Evolutionary conservation across 2,113 vertebrate species (phyloP), one percentile per base, ranked within the genome.

Genomic region (Rhynchopsitta pachyrhyncha): DNA sequence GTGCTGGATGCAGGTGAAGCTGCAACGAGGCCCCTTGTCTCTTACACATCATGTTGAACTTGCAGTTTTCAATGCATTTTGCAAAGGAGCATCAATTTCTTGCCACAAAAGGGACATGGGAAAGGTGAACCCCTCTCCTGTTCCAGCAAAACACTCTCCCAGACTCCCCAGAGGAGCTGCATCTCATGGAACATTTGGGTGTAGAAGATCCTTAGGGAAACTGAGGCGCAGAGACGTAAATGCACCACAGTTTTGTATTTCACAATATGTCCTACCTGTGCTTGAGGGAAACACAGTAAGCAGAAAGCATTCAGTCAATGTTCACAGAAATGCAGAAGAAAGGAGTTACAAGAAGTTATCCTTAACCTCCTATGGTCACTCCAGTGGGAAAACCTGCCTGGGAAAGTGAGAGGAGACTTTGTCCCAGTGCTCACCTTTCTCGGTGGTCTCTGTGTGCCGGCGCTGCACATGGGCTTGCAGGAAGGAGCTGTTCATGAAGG

Each of bases 401-500:
- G 37, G 31, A n/a, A 82, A 71, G 33, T 1, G 8, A 19, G 59
- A 49, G 37, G 24, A 76, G 41, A 74, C 68, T 12, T 13, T 29
- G 10, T 24, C 9, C 50, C 66, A 5, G 22, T 31, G 91, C 97
- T 93, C 92, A 98, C 98, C 98, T 4, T 63, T 46, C 44, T 97
- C 82, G 3, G 90, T 94, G 44, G 83, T 4, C 47, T 98, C 97
- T 1, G 71, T 13, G 6, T 98, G 98, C 35, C 96, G 88, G n/a
- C 93, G 97, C 67, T 97, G 96, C n/a, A 98, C 24, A 10, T 98
- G 98, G 49, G 88, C 95, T 91, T 95, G 97, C 74, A 98, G 96
- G 69, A 97, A 98, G 82, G 97, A 97, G 75, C 96, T 91, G 15
- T 97, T 98, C 96, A 97, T 67, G 80, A 98, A 99, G 20, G 96